Base-by-base conservation (phyloP, 1,140 invertebrate genomes). In the Ladona fulva region DNA sequence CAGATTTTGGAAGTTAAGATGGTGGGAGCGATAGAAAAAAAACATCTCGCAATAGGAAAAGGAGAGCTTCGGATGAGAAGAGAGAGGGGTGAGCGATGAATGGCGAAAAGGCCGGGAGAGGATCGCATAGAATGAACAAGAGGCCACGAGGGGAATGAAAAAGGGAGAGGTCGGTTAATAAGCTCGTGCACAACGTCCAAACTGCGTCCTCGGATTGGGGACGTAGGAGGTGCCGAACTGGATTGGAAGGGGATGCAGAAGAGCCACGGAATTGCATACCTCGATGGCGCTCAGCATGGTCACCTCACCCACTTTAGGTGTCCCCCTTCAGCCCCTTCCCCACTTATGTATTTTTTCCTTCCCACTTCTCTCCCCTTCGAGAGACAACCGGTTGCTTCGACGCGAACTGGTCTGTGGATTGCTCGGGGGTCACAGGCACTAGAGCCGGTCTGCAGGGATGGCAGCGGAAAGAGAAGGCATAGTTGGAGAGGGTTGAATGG, bases 311-410 rank as follows among this genome's bases (percentile, higher is more conserved):
- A 66, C 52, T 66, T 22, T 66, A 66, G n/a, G 14, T 22, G 29
- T n/a, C n/a, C n/a, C n/a, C 44, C 44, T 52, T 19, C 44, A 52
- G 10, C 44, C 44, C 52, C 3, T 66, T 5, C 52, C 52, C 52
- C 52, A 22, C n/a, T 22, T 12, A 12, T 22, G 14, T 22, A 66
- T 19, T 22, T 16, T 66, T 22, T 19, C 44, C 44, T 19, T 52
- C 44, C 44, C 44, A 52, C 19, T 52, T 52, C 10, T 11, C 52
- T 22, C 52, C 52, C 52, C 52, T 66, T 66, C 52, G n/a, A 16
- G 52, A 22, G 52, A 66, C 52, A 66, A 66, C 52, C 52, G 52
- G 52, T 66, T 66, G 52, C 52, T 66, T 66, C 52, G 44, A n/a
- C n/a, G n/a, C n/a, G n/a, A n/a, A 11, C 10, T 10, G 19, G 10